phyloP scores from a whole-genome alignment of 2,888 invertebrate species.

The Frankliniella intonsa region DNA sequence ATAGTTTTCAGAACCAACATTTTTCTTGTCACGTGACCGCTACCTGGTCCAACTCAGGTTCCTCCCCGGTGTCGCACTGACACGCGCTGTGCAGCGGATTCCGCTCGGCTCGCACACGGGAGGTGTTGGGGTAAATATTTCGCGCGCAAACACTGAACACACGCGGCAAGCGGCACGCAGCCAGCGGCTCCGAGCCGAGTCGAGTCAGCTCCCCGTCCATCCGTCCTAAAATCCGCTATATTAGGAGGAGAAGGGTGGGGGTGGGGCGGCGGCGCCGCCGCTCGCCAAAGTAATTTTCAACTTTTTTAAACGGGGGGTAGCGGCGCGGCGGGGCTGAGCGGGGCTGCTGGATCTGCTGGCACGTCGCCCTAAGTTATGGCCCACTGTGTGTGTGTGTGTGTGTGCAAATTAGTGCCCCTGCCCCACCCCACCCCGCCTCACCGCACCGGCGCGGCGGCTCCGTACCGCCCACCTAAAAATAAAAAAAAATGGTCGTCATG shows the following conservation, averaged over 20 bases:
- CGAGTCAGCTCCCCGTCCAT: no score
- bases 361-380: neutral
- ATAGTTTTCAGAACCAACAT: no score
- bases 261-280: neutral
- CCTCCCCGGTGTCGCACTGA: no score
- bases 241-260: neutral
- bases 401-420: neutral
- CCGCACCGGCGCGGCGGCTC: neutral
- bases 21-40: no score
- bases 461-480: neutral
- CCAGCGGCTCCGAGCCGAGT: no score
- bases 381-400: neutral
- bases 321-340: neutral
- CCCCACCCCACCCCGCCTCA: neutral
- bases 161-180: no score
- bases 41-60: no score
- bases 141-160: no score
- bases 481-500: neutral
- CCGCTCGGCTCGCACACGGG: no score
- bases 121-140: no score
- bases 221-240: no score
- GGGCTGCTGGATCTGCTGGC: neutral
- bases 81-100: no score
- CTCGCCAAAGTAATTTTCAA: conserved; percentile 13
- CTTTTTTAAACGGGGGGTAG: neutral